Conservation (phyloP, 2,888 invertebrate species). For the Coleophora flavipennella region DNA sequence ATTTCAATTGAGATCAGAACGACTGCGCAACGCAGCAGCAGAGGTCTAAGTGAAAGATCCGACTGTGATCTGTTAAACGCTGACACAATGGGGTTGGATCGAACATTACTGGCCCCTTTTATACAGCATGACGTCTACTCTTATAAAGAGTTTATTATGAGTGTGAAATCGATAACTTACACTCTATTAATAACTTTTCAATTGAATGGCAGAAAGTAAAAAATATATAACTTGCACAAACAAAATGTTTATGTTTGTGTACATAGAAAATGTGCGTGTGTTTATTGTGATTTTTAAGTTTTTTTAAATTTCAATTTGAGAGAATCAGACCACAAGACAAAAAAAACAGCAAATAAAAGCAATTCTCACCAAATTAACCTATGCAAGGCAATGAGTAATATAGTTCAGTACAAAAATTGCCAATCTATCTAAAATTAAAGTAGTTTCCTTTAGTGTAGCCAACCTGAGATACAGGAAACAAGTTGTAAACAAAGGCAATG, state of each 20-base stretch:
- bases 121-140: slow-evolving; percentile 32
- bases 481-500: slow-evolving; percentile 58
- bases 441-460: slow-evolving; percentile 44
- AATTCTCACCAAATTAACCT: slow-evolving; percentile 5
- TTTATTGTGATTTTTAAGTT: no score
- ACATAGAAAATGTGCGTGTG: no score
- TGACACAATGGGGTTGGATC: slow-evolving; percentile 53
- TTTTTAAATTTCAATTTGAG: no score
- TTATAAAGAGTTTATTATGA: slow-evolving; percentile 48
- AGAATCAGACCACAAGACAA: no score
- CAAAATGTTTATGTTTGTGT: no score
- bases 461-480: slow-evolving; percentile 56
- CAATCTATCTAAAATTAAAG: slow-evolving; percentile 8
- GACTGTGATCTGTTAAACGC: slow-evolving; percentile 34
- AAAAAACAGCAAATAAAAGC: slow-evolving; percentile 1
- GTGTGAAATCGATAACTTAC: slow-evolving; percentile 47
- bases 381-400: slow-evolving; percentile 12
- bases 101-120: slow-evolving; percentile 37
- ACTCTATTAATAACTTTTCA: slow-evolving; percentile 1
- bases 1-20: slow-evolving; percentile 40
- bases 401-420: slow-evolving; percentile 19
- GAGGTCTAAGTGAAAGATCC: slow-evolving; percentile 53
- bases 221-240: no score
- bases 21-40: slow-evolving; percentile 48
- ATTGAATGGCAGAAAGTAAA: no score